phyloP scores from a whole-genome alignment of 2,797 vertebrate species.

The Liparis tanakae region DNA sequence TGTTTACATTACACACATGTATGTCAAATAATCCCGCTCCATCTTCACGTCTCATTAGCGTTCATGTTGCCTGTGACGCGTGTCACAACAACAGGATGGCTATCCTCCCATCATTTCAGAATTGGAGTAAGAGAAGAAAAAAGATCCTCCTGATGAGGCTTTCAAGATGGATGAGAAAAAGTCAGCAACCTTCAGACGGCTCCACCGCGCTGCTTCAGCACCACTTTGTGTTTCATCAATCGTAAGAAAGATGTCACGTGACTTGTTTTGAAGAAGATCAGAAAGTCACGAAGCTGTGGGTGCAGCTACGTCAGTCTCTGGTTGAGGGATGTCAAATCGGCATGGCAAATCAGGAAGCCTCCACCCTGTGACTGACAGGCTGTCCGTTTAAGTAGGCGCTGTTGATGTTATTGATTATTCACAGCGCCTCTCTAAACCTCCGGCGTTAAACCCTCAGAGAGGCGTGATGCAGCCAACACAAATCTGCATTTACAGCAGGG shows the following conservation, averaged over 20 bases:
- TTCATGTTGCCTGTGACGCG: slow-evolving; percentile 53
- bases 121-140: slow-evolving; percentile 5
- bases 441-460: slow-evolving; percentile 13
- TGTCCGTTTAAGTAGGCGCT: background rate
- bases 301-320: background rate
- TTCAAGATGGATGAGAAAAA: slow-evolving; percentile 49
- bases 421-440: slow-evolving; percentile 16
- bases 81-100: slow-evolving; percentile 61
- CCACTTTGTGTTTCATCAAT: background rate
- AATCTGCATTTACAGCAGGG: slow-evolving; percentile 38
- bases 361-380: slow-evolving; percentile 14
- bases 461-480: slow-evolving; percentile 33
- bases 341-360: slow-evolving; percentile 19
- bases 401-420: slow-evolving; percentile 44
- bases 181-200: slow-evolving; percentile 38
- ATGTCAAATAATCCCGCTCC: slow-evolving; percentile 48
- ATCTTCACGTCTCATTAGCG: slow-evolving; percentile 73
- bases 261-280: background rate
- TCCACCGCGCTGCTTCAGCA: slow-evolving; percentile 16
- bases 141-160: slow-evolving; percentile 33
- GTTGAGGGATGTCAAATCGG: slow-evolving; percentile 9
- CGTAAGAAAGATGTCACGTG: background rate
- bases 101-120: slow-evolving; percentile 57
- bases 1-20: slow-evolving; percentile 66
- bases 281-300: slow-evolving; percentile 2